Evolutionary conservation across 2,113 vertebrate genomes (phyloP).

Genomic region (Fregata magnificens): DNA sequence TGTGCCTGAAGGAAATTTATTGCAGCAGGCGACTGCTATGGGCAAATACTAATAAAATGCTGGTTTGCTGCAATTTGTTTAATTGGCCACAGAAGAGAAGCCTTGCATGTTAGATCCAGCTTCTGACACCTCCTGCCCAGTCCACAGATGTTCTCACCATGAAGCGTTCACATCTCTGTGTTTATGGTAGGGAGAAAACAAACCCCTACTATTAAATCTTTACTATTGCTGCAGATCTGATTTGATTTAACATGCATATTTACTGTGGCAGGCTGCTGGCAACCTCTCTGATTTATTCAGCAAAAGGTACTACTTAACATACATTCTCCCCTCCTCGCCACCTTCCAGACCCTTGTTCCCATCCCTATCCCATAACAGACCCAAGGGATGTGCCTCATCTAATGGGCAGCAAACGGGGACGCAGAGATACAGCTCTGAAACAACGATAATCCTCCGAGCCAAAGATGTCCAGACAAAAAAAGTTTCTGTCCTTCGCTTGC

Average conservation of each 20-base stretch:
- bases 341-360: not conserved
- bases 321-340: not conserved
- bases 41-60: slow-evolving; percentile 96
- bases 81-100: slow-evolving; percentile 92
- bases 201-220: slow-evolving; percentile 46
- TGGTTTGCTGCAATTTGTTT: slow-evolving; percentile 92
- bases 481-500: not conserved
- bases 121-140: slow-evolving; percentile 58
- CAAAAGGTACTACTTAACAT: not conserved
- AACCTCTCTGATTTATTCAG: slow-evolving; percentile 19
- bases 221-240: slow-evolving; percentile 13
- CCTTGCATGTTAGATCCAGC: slow-evolving; percentile 60
- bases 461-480: not conserved
- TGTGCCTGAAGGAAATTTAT: slow-evolving; percentile 88
- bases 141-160: slow-evolving; percentile 76
- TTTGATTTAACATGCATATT: slow-evolving; percentile 52
- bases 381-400: fast-evolving
- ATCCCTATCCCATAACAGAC: fast-evolving
- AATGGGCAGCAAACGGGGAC: not conserved
- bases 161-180: slow-evolving; percentile 1
- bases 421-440: not conserved
- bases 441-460: not conserved
- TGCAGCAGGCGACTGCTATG: slow-evolving; percentile 78
- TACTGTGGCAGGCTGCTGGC: slow-evolving; percentile 31
- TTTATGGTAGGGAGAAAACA: slow-evolving; percentile 45